These are phyloP conservation scores for Choristoneura fumiferana DNA, from an alignment of 1,140 invertebrate genomes.

Conservation along the genomic window DNA sequence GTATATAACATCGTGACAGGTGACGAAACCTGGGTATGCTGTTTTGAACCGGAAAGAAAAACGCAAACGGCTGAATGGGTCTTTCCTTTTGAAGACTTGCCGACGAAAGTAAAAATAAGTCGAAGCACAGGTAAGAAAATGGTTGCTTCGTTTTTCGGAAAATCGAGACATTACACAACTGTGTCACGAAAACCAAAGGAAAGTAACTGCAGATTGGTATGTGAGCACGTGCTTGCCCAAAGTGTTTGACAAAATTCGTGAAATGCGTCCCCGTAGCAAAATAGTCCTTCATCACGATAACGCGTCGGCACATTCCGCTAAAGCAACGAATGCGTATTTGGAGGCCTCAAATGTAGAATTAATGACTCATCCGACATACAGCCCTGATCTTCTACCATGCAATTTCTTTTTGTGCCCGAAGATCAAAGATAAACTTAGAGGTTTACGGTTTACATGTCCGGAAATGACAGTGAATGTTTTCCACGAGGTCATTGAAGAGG, in stretches of 20 bases:
- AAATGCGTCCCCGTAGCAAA: slow-evolving; percentile 4
- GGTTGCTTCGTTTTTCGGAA: too few relatives aligned
- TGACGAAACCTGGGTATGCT: slow-evolving; percentile 34
- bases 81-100: too few relatives aligned
- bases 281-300: slow-evolving; percentile 5
- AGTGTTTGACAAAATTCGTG: neutral
- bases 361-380: too few relatives aligned
- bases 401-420: too few relatives aligned
- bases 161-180: too few relatives aligned
- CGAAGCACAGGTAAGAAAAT: neutral
- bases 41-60: slow-evolving; percentile 41
- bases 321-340: neutral
- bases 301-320: neutral
- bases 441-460: too few relatives aligned
- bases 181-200: neutral
- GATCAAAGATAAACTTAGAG: too few relatives aligned
- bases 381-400: too few relatives aligned
- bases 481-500: too few relatives aligned
- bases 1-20: slow-evolving; percentile 7
- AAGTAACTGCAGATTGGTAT: neutral
- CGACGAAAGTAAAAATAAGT: neutral
- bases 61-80: slow-evolving; percentile 35
- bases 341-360: neutral
- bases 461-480: too few relatives aligned
- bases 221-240: neutral